A percentile compares a stretch with the other conserved stretches of the same genome.
These are phyloP conservation scores for Zoanthus solanderi DNA, from an alignment of 92 coral and sea anemone species.

Conservation along the genomic window DNA sequence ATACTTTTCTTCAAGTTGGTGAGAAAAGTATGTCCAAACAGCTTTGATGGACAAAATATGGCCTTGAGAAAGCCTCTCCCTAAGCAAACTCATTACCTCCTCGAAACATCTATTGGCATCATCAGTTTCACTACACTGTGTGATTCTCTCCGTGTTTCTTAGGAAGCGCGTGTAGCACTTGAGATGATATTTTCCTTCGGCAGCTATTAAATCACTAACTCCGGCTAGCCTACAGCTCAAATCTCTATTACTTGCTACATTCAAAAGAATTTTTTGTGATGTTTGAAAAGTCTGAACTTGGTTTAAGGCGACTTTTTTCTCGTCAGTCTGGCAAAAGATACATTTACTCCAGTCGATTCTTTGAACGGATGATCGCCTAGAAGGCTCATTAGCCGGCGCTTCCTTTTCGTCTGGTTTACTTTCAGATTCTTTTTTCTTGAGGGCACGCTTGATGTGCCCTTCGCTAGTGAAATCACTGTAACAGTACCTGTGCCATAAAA, in stretches of 20 bases:
- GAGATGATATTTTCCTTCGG: slow-evolving; percentile 69
- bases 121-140: slow-evolving; percentile 20
- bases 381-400: background rate
- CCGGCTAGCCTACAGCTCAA: slow-evolving; percentile 65
- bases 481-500: slow-evolving; percentile 65
- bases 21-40: slow-evolving; percentile 67
- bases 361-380: slow-evolving; percentile 48
- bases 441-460: slow-evolving; percentile 54
- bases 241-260: slow-evolving; percentile 14
- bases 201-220: slow-evolving; percentile 60
- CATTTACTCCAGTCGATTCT: slow-evolving; percentile 60
- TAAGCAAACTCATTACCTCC: slow-evolving; percentile 68
- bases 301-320: slow-evolving; percentile 48
- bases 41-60: slow-evolving; percentile 64
- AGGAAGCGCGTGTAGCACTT: slow-evolving; percentile 58
- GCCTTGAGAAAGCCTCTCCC: slow-evolving; percentile 62
- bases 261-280: slow-evolving; percentile 45
- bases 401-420: background rate
- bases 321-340: slow-evolving; percentile 60
- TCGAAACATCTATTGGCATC: slow-evolving; percentile 54
- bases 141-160: slow-evolving; percentile 27
- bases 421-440: slow-evolving; percentile 36
- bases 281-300: slow-evolving; percentile 68
- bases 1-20: slow-evolving; percentile 42
- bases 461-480: slow-evolving; percentile 66